Evolutionary conservation across 2,797 vertebrate species (phyloP).

Genomic region (Paramormyrops hopkinsi): DNA sequence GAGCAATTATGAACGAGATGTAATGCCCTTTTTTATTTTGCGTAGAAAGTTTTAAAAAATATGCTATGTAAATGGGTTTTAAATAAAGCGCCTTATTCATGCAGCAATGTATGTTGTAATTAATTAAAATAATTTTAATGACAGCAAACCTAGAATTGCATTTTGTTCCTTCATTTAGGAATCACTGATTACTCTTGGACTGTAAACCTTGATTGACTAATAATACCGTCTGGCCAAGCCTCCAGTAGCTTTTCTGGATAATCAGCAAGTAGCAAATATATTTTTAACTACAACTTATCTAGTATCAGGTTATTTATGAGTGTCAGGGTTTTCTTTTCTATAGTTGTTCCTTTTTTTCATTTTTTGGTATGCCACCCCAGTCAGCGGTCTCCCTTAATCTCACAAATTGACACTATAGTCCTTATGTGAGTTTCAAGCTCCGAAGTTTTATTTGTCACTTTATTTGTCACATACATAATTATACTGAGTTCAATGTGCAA

Average conservation of each 20-base stretch:
- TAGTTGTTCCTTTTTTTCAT: neutral
- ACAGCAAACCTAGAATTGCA: neutral
- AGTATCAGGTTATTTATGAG: neutral
- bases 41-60: neutral
- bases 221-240: neutral
- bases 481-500: neutral
- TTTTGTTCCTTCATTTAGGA: neutral
- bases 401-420: neutral
- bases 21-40: neutral
- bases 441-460: neutral
- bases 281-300: neutral
- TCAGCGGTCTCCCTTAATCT: neutral
- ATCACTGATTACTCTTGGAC: neutral
- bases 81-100: neutral
- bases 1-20: neutral
- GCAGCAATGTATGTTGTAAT: constrained; percentile 2
- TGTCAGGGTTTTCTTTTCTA: neutral
- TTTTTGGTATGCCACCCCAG: neutral
- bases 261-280: neutral
- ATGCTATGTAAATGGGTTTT: constrained; percentile 2
- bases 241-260: neutral
- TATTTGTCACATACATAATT: neutral
- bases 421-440: neutral
- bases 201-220: neutral
- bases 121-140: neutral